A percentile compares a stretch with the other conserved stretches of the same genome.
Conservation (phyloP, 2,113 vertebrate species). For the Channa argus region DNA sequence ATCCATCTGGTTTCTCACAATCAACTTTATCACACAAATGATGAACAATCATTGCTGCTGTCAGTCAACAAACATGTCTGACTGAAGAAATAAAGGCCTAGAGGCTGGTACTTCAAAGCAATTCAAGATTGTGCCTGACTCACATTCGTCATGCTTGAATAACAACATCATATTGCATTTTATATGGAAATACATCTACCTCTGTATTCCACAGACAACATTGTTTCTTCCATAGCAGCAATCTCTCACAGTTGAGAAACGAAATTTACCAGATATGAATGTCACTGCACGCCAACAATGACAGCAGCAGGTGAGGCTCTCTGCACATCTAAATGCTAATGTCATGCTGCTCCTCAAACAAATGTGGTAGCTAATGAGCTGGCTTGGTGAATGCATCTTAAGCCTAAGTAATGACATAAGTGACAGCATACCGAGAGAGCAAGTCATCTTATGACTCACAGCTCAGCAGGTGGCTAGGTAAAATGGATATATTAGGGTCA, state of each 20-base stretch:
- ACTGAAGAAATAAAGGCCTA: constrained; percentile 11
- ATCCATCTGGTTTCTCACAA: constrained; percentile 45
- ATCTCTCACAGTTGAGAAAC: constrained; percentile 32
- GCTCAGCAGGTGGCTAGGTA: constrained; percentile 28
- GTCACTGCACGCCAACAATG: constrained; percentile 37
- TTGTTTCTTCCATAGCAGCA: constrained; percentile 12
- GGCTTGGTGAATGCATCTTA: constrained; percentile 61
- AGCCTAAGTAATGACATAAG: constrained; percentile 66
- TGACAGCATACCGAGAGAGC: constrained; percentile 38
- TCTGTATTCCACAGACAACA: constrained; percentile 25
- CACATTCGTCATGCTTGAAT: constrained; percentile 27
- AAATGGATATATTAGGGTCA: constrained; percentile 39
- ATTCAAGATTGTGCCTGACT: constrained; percentile 18
- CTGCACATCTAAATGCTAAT: constrained; percentile 80
- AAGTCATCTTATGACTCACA: constrained; percentile 44
- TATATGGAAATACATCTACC: constrained; percentile 38
- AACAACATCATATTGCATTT: constrained; percentile 26
- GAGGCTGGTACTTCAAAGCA: constrained; percentile 17
- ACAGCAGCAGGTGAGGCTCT: constrained; percentile 54
- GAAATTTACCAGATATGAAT: constrained; percentile 55
- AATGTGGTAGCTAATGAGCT: constrained; percentile 68
- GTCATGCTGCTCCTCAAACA: constrained; percentile 61
- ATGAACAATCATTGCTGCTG: constrained; percentile 53
- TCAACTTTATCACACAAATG: constrained; percentile 42
- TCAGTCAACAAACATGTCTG: constrained; percentile 45